Percentiles rank a stretch among this genome's conserved stretches.
Conservation (phyloP, 2,888 invertebrate genomes). For the Phyto melanocephala region DNA sequence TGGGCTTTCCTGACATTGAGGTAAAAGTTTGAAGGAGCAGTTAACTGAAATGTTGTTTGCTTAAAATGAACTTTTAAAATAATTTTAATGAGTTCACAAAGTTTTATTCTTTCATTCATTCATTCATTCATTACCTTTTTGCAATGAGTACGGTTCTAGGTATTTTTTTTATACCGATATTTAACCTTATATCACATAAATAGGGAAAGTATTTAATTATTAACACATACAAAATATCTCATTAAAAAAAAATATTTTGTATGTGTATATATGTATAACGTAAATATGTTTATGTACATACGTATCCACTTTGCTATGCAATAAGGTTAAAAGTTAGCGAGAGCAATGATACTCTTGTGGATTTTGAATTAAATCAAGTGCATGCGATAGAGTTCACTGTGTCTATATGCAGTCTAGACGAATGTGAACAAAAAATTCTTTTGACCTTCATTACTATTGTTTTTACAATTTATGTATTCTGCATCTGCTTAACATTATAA, state of each 20-base stretch:
- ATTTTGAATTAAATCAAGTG: conserved; percentile 64
- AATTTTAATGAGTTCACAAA: conserved; percentile 48
- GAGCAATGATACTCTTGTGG: conserved; percentile 61
- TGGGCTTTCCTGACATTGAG: conserved; percentile 62
- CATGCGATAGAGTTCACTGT: conserved; percentile 63
- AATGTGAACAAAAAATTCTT: conserved; percentile 62
- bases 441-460: conserved; percentile 69
- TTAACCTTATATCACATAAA: no score
- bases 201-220: conserved; percentile 21
- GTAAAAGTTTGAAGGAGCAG: conserved; percentile 39
- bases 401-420: conserved; percentile 69
- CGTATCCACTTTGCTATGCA: conserved; percentile 44
- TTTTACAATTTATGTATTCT: conserved; percentile 51
- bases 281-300: background rate
- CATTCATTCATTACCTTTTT: conserved; percentile 23
- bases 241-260: background rate
- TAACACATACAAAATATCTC: background rate
- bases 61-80: conserved; percentile 41
- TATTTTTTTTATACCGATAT: background rate
- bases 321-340: conserved; percentile 66
- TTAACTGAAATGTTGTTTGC: conserved; percentile 23
- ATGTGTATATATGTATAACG: background rate
- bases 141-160: background rate
- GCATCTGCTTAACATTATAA: conserved; percentile 41
- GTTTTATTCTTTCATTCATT: conserved; percentile 15